phyloP scores from a whole-genome alignment of 2,888 invertebrate species.

The Hydrotaea cyrtoneurina region DNA sequence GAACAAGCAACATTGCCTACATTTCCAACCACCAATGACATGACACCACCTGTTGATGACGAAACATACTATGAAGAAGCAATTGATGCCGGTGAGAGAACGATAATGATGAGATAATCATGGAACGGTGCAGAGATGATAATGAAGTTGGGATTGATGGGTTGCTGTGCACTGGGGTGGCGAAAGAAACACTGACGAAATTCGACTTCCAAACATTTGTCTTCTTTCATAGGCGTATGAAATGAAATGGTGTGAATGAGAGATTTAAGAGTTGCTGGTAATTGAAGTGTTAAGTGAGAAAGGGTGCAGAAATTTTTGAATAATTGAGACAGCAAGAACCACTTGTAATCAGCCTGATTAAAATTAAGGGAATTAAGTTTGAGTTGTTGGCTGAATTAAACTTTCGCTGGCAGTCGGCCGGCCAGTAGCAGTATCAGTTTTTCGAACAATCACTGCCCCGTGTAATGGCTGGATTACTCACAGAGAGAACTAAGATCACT shows the following conservation, averaged over 20 bases:
- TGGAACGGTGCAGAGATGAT: neutral
- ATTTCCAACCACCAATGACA: constrained; percentile 19
- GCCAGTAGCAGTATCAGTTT: too few species aligned
- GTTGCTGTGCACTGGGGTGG: neutral
- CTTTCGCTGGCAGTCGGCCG: too few species aligned
- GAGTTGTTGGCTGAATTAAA: too few species aligned
- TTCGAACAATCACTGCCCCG: too few species aligned
- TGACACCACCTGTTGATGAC: constrained; percentile 39
- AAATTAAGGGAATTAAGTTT: too few species aligned
- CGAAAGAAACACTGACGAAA: constrained; percentile 10
- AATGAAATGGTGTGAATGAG: neutral
- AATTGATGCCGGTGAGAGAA: too few species aligned
- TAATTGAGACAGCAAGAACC: too few species aligned
- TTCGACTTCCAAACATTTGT: neutral
- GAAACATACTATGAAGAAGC: neutral
- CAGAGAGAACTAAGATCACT: too few species aligned
- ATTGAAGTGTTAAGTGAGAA: constrained; percentile 13
- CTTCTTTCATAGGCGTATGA: neutral
- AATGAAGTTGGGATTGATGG: neutral
- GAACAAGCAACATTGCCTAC: neutral
- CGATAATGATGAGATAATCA: too few species aligned
- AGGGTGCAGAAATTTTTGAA: too few species aligned
- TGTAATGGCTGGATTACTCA: too few species aligned
- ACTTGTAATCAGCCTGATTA: too few species aligned
- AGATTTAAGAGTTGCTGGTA: neutral